Evolutionary conservation across 2,888 invertebrate species (phyloP), one percentile per base, ranked within the genome.

Genomic region (Ormyrus pomaceus): DNA sequence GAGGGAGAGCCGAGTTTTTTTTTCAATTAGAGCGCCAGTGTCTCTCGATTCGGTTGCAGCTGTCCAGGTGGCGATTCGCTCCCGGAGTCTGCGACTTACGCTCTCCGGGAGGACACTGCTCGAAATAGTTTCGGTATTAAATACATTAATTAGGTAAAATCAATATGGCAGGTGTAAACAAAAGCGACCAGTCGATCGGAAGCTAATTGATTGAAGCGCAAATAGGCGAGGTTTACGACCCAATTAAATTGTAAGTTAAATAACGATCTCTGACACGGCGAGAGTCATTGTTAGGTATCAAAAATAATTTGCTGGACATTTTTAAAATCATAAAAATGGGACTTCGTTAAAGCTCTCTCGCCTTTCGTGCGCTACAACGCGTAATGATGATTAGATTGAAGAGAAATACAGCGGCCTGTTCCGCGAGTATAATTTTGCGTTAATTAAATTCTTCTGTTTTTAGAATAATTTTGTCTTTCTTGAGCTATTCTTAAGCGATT

Each of bases 121-220:
- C 34, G 45, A 51, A 48, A 66, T 66, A 19, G 51, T 51, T 11
- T 45, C 6, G 2, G 9, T 4, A 45, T 62, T 62, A 56, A 56
- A 50, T 51, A 66, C 62, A 69, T 58, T 69, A 79, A 79, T 79
- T 64, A 50, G 62, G 2, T 56, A 62, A 69, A 74, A 73, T 69
- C 69, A 69, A 75, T 71, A 65, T 77, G 58, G 19, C 71, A 56
- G 53, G 0, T 62, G 51, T 69, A 68, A 61, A 65, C 50, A 53
- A 55, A 55, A n/a, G 2, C 11, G 59, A 48, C 8, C 13, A 62
- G 62, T 70, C 50, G 34, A 10, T 70, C 34, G n/a, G 19, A 62
- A 77, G 34, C 48, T 70, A 77, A 70, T 77, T 70, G 62, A 70
- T 77, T 77, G 62, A n/a, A 70, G 70, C 10, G 69, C 50, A 70